Evolutionary conservation across 1,140 invertebrate genomes (phyloP), one percentile per base, ranked within the genome.

Genomic region (Sminthurides bifidus): DNA sequence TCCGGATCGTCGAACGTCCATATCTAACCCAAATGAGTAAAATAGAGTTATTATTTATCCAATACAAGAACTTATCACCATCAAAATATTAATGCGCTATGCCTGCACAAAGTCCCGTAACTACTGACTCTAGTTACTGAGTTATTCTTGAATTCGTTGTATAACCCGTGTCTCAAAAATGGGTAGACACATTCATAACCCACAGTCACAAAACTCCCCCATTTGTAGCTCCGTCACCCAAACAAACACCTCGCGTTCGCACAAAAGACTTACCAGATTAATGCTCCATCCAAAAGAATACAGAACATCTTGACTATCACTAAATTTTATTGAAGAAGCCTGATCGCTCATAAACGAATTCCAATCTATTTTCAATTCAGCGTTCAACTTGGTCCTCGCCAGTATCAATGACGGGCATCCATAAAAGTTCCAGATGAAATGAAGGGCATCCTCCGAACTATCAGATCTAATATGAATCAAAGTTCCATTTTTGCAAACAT

Each of bases 371-470:
- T 0, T 49, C 10, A 64, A 58, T 12, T 33, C 46, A n/a, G 17
- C 52, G 0, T 50, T 14, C 14, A 61, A 38, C 5, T 48, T 14
- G 12, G 63, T 64, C 12, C 59, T 23, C 1, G 56, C 63, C 24
- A 64, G n/a, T 6, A 64, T 10, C 5, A 64, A 33, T n/a, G 41
- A 48, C 0, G 63, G 63, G 15, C 52, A 23, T 52, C 63, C 63
- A 27, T 55, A 21, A 27, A 64, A 61, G 44, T 51, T 61, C 59
- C 59, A 64, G 31, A 64, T 26, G 24, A 61, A 64, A 51, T 64
- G 63, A 10, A 61, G n/a, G 15, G 26, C 35, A 30, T 64, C 63
- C 3, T 19, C 27, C 31, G 35, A 23, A 30, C 63, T 54, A n/a
- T 61, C 56, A n/a, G 59, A 59, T 37, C 33, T 3, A 29, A 64